Percentiles rank a stretch among this genome's conserved stretches.
Conservation (phyloP, 2,797 vertebrate genomes). For the Megalops cyprinoides region DNA sequence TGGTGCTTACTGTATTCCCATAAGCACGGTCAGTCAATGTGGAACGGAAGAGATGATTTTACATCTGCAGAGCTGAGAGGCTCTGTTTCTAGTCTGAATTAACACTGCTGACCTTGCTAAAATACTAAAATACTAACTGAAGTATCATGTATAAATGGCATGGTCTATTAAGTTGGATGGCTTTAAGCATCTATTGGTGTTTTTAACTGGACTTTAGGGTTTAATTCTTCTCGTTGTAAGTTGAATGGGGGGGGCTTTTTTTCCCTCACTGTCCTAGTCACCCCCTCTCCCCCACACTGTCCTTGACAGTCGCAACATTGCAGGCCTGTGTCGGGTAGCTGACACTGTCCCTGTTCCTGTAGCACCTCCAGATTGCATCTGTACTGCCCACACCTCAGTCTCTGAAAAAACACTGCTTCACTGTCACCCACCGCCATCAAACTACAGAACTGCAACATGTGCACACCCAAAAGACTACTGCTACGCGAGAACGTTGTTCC, state of each 20-base stretch:
- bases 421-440: background rate
- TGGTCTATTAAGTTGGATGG: too few relatives aligned
- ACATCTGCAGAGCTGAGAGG: too few relatives aligned
- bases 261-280: background rate
- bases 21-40: too few relatives aligned
- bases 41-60: too few relatives aligned
- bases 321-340: too few relatives aligned
- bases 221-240: background rate
- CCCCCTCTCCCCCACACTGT: background rate
- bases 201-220: background rate
- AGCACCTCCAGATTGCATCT: background rate
- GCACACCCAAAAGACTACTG: too few relatives aligned
- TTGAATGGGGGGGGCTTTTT: background rate
- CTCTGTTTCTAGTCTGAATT: background rate
- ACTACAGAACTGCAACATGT: too few relatives aligned
- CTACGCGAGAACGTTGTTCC: too few relatives aligned
- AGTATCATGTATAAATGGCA: too few relatives aligned
- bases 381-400: background rate
- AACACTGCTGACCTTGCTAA: background rate
- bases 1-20: too few relatives aligned
- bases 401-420: background rate
- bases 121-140: too few relatives aligned
- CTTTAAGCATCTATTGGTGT: too few relatives aligned
- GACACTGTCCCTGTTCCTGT: background rate
- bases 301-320: background rate